Evolutionary conservation across 1,140 invertebrate genomes (phyloP).

Genomic region (Cherax quadricarinatus): DNA sequence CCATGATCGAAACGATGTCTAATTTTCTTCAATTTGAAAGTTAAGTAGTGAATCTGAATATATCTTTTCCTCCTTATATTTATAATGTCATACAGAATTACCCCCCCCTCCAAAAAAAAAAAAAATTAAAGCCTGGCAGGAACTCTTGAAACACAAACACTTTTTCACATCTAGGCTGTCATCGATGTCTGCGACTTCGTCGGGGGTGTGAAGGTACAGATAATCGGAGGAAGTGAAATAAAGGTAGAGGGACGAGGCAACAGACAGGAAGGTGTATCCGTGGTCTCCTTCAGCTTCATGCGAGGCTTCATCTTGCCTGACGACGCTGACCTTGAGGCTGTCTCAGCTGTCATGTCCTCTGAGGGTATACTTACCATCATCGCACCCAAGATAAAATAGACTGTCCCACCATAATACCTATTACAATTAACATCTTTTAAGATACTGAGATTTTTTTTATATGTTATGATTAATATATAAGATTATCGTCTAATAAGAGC

Average conservation of each 20-base stretch:
- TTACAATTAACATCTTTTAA: too few relatives aligned
- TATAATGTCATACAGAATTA: too few relatives aligned
- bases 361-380: slow-evolving; percentile 31
- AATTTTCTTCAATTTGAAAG: too few relatives aligned
- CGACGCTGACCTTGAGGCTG: slow-evolving; percentile 3
- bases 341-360: slow-evolving; percentile 40
- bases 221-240: slow-evolving; percentile 8
- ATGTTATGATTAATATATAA: not conserved
- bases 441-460: not conserved
- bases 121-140: too few relatives aligned
- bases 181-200: slow-evolving; percentile 38
- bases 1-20: too few relatives aligned
- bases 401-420: too few relatives aligned
- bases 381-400: slow-evolving; percentile 22
- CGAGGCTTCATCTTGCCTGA: slow-evolving; percentile 21
- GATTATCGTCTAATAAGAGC: not conserved
- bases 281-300: slow-evolving; percentile 48
- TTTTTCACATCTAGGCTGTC: not conserved
- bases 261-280: slow-evolving; percentile 7
- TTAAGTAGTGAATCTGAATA: too few relatives aligned
- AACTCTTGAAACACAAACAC: too few relatives aligned
- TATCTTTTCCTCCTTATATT: too few relatives aligned
- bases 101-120: too few relatives aligned
- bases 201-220: slow-evolving; percentile 1
- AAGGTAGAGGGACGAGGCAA: slow-evolving; percentile 38